Conservation (phyloP, 2,113 vertebrate genomes). For the Mixornis gularis region DNA sequence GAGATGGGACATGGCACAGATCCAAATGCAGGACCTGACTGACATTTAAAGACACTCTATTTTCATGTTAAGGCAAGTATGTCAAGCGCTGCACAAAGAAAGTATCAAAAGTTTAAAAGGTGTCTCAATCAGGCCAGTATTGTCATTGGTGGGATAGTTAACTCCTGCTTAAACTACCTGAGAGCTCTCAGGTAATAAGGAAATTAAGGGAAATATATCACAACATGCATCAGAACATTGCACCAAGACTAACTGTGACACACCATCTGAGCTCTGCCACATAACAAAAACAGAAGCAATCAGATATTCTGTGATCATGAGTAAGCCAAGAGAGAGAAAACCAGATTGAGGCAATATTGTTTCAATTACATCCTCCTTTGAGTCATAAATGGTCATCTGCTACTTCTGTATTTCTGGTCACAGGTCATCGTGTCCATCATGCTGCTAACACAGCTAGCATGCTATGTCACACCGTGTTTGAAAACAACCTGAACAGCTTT, state of each 20-base stretch:
- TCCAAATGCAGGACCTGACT: not conserved
- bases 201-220: not conserved
- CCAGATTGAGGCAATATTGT: not conserved
- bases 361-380: not conserved
- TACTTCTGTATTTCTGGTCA: not conserved
- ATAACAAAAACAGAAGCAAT: not conserved
- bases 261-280: not conserved
- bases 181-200: not conserved
- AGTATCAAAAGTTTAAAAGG: not conserved
- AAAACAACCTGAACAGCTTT: not conserved
- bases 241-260: not conserved
- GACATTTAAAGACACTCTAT: not conserved
- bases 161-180: not conserved
- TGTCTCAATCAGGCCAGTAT: not conserved
- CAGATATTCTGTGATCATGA: not conserved
- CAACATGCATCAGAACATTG: not conserved
- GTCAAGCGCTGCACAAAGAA: not conserved
- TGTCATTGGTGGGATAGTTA: not conserved
- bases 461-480: not conserved
- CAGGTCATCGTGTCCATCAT: not conserved
- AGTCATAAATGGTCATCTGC: not conserved
- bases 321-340: not conserved
- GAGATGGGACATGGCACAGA: not conserved
- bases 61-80: fast-evolving
- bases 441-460: not conserved